Conservation (phyloP, 1,140 invertebrate species). For the Drosophila setifemur region DNA sequence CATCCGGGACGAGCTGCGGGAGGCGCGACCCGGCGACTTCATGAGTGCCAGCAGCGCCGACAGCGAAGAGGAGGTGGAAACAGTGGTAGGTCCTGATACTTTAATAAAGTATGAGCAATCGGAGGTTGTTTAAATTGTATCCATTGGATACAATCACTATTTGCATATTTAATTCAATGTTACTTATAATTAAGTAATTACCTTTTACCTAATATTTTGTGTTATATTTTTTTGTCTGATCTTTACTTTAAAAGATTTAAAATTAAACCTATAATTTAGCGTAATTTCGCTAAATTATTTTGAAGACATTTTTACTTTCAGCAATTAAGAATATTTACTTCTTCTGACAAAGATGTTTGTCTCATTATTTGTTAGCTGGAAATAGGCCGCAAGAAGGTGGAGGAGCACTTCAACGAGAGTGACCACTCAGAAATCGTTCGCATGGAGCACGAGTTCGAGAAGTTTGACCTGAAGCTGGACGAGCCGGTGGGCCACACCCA, state of each 20-base stretch:
- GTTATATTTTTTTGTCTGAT: too few species aligned
- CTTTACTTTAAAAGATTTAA: too few species aligned
- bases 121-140: too few species aligned
- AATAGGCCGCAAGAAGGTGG: constrained; percentile 46
- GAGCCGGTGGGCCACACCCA: constrained; percentile 58
- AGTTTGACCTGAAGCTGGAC: constrained; percentile 71
- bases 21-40: constrained; percentile 58
- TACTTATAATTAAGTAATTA: too few species aligned
- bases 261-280: too few species aligned
- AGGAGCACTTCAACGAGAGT: constrained; percentile 70
- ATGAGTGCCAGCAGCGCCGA: constrained; percentile 44
- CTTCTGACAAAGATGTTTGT: too few species aligned
- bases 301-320: neutral
- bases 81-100: constrained; percentile 42
- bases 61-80: constrained; percentile 48
- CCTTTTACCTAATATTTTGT: too few species aligned
- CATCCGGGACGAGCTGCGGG: constrained; percentile 60
- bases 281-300: too few species aligned
- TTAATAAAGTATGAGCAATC: too few species aligned
- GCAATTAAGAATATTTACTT: neutral
- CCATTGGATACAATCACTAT: too few species aligned
- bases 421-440: constrained; percentile 71
- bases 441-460: constrained; percentile 66
- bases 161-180: too few species aligned
- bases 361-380: too few species aligned